These are phyloP conservation scores for Rhyacophila evoluta DNA, from an alignment of 2,888 invertebrate genomes.

Conservation along the genomic window DNA sequence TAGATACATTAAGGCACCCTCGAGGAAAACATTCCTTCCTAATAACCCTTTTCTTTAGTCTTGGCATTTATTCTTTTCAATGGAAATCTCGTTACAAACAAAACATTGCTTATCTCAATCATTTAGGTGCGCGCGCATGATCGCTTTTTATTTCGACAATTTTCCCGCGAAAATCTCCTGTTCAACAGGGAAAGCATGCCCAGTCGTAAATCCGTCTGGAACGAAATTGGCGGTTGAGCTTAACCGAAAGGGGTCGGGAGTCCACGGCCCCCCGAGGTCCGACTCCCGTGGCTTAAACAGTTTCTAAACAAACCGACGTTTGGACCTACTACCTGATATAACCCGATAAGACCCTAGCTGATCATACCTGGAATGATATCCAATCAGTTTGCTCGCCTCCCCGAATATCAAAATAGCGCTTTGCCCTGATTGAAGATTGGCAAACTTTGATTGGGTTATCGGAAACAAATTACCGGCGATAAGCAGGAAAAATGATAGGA, in stretches of 20 bases:
- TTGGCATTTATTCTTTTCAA: slow-evolving; percentile 49
- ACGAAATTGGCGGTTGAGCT: slow-evolving; percentile 53
- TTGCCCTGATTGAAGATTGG: slow-evolving; percentile 38
- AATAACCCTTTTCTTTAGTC: slow-evolving; percentile 6
- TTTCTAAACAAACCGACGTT: background rate
- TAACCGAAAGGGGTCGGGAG: slow-evolving; percentile 39
- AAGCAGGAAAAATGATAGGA: slow-evolving; percentile 25
- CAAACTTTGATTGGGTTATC: slow-evolving; percentile 53
- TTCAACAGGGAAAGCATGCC: slow-evolving; percentile 49
- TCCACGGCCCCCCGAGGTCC: slow-evolving; percentile 10
- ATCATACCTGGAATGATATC: slow-evolving; percentile 33
- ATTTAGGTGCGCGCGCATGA: slow-evolving; percentile 53
- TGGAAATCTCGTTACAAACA: slow-evolving; percentile 53
- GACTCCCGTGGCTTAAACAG: background rate
- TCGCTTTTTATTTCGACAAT: slow-evolving; percentile 43
- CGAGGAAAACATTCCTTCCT: background rate
- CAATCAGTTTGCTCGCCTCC: slow-evolving; percentile 42
- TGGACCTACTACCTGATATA: background rate
- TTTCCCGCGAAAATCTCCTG: slow-evolving; percentile 48
- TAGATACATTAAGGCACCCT: slow-evolving; percentile 11
- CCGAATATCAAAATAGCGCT: slow-evolving; percentile 38
- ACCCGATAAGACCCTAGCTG: slow-evolving; percentile 19
- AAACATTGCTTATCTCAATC: slow-evolving; percentile 48
- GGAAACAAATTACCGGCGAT: slow-evolving; percentile 36
- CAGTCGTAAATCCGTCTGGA: slow-evolving; percentile 53